Evolutionary conservation across 2,797 vertebrate species (phyloP).

Genomic region (Lutra lutra): DNA sequence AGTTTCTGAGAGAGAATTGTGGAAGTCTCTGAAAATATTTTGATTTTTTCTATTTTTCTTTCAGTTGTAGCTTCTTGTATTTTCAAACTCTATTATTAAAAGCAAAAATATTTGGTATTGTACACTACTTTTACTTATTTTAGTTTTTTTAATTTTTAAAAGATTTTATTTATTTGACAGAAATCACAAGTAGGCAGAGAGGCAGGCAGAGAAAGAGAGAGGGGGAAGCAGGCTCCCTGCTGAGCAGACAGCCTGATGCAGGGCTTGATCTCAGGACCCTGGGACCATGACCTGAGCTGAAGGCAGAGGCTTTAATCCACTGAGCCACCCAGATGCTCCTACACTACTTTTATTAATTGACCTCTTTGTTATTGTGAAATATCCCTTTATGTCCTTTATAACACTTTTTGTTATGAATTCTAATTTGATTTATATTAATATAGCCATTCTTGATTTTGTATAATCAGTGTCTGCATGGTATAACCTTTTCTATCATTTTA

Average conservation of each 20-base stretch:
- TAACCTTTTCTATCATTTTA: background rate
- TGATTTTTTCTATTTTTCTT: background rate
- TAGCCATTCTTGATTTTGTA: background rate
- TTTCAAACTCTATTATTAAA: background rate
- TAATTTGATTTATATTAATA: background rate
- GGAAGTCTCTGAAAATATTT: background rate
- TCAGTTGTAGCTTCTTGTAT: background rate
- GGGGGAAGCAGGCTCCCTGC: too few relatives aligned
- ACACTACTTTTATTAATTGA: background rate
- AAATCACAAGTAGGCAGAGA: too few relatives aligned
- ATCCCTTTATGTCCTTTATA: background rate
- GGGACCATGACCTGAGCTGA: too few relatives aligned
- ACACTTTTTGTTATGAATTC: background rate
- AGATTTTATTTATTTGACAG: too few relatives aligned
- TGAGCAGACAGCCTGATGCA: too few relatives aligned
- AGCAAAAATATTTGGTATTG: background rate
- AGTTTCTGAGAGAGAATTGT: background rate
- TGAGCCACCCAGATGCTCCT: too few relatives aligned
- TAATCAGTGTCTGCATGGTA: background rate
- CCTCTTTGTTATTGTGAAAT: background rate
- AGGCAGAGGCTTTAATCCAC: too few relatives aligned
- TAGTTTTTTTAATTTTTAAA: background rate
- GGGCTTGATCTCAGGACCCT: too few relatives aligned
- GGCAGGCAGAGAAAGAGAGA: too few relatives aligned
- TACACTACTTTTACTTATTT: background rate